These are phyloP conservation scores for Mythimna pallens DNA, from an alignment of 2,888 invertebrate species.

Conservation along the genomic window DNA sequence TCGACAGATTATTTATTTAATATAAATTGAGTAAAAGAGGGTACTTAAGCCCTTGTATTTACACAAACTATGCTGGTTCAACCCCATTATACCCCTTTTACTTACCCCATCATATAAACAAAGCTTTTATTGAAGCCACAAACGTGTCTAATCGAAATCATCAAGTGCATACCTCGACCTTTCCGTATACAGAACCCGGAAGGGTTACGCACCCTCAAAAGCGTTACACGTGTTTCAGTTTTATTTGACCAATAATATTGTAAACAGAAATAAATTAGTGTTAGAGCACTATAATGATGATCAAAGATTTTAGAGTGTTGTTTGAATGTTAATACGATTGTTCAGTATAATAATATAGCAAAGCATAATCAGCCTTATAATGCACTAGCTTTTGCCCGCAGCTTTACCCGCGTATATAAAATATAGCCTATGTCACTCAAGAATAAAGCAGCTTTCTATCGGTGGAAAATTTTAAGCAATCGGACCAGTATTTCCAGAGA, in stretches of 20 bases:
- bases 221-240: slow-evolving; percentile 7
- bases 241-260: background rate
- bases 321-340: no score
- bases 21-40: slow-evolving; percentile 23
- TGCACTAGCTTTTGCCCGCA: no score
- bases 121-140: slow-evolving; percentile 51
- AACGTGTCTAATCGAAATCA: slow-evolving; percentile 54
- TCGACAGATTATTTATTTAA: slow-evolving; percentile 31
- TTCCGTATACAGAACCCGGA: slow-evolving; percentile 12
- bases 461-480: no score
- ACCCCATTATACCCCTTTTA: slow-evolving; percentile 24
- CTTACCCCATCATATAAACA: slow-evolving; percentile 35
- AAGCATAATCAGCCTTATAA: no score
- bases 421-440: no score
- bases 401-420: no score
- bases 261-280: background rate
- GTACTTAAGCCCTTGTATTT: slow-evolving; percentile 26
- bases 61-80: slow-evolving; percentile 26
- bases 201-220: slow-evolving; percentile 37
- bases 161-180: slow-evolving; percentile 48
- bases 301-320: no score
- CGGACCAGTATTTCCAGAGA: no score
- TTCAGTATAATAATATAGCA: no score
- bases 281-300: background rate
- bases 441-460: no score